Evolutionary conservation across 2,888 invertebrate genomes (phyloP), one percentile per base, ranked within the genome.

Genomic region (Scrobipalpa costella): DNA sequence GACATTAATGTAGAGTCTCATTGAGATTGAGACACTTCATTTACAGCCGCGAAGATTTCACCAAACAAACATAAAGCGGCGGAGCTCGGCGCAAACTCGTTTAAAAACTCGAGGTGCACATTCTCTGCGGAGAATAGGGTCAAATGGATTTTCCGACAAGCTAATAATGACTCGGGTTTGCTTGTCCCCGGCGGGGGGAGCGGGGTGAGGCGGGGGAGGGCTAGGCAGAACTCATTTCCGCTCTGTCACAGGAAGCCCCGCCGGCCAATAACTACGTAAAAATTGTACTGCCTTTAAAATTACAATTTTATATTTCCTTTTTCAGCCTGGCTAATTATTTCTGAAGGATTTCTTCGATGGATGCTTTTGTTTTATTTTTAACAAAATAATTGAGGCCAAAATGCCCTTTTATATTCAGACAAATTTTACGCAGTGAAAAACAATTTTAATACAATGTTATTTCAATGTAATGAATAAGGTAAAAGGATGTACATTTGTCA

Each of bases 221-320:
- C 63, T 67, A 63, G 77, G 83, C 70, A 78, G 84, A 89, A 86
- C 89, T 90, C 90, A 91, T 90, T 90, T 91, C 90, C 90, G 81
- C 81, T 75, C 77, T 76, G 83, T 75, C 81, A 81, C 72, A 85
- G 86, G 86, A 86, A 85, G 82, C 75, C 77, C 71, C 79, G 80
- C 77, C 80, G 79, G 79, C 83, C 88, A 88, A 87, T 89, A 85
- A 88, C 83, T 76, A 78, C 71, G 71, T 79, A 86, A 86, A 86
- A 86, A 84, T 81, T 80, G 27, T 3, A 27, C 27, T 75, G 77
- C 80, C 71, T 75, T 81, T 83, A 74, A 80, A 81, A 77, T 73
- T 73, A 72, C 76, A 81, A 85, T 85, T 85, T 81, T 77, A n/a
- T 79, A 73, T 78, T 80, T 84, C 81, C 78, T 71, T 73, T 73